Percentiles rank a stretch among this genome's conserved stretches.
Conservation (phyloP, 2,113 vertebrate genomes). For the Hystrix brachyura region DNA sequence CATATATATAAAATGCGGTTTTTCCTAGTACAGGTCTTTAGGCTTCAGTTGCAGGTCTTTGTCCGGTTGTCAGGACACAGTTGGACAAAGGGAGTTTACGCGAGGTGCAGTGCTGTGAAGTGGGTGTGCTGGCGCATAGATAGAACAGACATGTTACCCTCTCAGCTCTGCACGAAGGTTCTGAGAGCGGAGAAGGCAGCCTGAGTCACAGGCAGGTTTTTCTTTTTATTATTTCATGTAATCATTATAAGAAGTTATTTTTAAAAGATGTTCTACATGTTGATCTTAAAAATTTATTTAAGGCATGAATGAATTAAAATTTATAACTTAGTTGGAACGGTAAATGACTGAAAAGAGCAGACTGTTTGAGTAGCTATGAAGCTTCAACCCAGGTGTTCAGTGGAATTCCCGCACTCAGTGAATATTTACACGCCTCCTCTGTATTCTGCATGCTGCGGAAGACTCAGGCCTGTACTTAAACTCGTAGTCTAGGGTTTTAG, state of each 20-base stretch:
- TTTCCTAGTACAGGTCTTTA: neutral
- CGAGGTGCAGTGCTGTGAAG: neutral
- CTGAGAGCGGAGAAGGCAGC: neutral
- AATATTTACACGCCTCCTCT: neutral
- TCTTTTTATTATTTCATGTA: conserved; percentile 40
- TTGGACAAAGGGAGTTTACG: conserved; percentile 8
- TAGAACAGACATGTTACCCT: neutral
- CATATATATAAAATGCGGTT: neutral
- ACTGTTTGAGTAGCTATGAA: neutral
- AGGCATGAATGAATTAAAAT: conserved; percentile 17
- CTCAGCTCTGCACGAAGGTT: neutral
- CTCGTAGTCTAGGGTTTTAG: neutral
- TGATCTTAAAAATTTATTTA: conserved; percentile 45
- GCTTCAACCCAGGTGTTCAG: neutral
- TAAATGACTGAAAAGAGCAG: conserved; percentile 22
- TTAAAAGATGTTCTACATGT: neutral
- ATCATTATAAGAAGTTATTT: neutral
- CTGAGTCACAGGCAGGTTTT: neutral
- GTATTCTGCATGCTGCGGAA: neutral
- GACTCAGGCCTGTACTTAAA: neutral
- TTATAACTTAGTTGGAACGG: neutral
- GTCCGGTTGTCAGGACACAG: neutral
- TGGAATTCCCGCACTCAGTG: conserved; percentile 23
- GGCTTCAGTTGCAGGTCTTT: neutral
- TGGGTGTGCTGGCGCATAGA: neutral